phyloP scores from a whole-genome alignment of 23 tunicate species.

The Diplosoma virens region DNA sequence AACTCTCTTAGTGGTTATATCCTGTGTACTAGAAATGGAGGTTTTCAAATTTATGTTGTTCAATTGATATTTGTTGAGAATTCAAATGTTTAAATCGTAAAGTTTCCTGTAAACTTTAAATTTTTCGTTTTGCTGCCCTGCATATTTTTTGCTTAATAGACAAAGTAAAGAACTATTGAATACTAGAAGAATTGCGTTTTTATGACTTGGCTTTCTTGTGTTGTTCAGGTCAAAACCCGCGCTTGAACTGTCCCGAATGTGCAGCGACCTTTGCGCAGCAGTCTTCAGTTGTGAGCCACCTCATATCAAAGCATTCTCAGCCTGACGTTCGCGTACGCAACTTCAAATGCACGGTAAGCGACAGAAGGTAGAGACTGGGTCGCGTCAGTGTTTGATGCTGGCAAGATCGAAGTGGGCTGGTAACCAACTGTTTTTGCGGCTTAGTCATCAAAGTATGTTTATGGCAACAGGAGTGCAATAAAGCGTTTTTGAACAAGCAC shows the following conservation, averaged over 20 bases:
- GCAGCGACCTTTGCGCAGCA: conserved; percentile 16
- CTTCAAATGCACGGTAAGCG: conserved; percentile 83
- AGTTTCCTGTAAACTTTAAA: not conserved
- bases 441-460: not conserved
- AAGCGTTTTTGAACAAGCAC: conserved; percentile 48
- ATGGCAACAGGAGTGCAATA: conserved; percentile 56
- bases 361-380: not conserved
- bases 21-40: no score
- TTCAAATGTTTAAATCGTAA: no score
- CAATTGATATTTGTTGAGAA: no score
- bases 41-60: no score
- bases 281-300: conserved; percentile 38
- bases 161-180: not conserved
- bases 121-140: no score
- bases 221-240: conserved; percentile 41
- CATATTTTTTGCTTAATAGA: no score
- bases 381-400: not conserved
- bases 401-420: no score
- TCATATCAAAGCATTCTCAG: conserved; percentile 52
- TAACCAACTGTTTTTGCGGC: not conserved
- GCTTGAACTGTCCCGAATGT: conserved; percentile 40
- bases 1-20: no score
- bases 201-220: no score
- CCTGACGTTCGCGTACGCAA: conserved; percentile 54
- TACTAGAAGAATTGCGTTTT: no score